A percentile compares a stretch with the other conserved stretches of the same genome.
These are phyloP conservation scores for Ochropacha duplaris DNA, from an alignment of 2,888 invertebrate genomes.

Conservation along the genomic window DNA sequence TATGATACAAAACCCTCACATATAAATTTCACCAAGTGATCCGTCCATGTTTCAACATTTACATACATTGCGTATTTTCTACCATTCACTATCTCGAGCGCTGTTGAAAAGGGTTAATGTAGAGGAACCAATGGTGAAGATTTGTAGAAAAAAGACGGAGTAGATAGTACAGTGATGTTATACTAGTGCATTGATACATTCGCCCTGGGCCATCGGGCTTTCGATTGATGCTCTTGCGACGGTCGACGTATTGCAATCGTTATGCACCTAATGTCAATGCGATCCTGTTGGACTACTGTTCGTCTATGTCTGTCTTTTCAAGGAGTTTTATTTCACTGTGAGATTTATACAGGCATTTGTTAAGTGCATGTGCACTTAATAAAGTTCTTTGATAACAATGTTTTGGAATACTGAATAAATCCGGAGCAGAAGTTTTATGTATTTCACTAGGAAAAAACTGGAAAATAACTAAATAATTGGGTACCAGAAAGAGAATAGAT, in stretches of 20 bases:
- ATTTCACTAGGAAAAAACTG: neutral
- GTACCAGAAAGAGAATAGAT: neutral
- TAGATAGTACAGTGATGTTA: slow-evolving; percentile 15
- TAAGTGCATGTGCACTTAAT: neutral
- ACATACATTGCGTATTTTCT: neutral
- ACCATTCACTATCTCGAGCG: neutral
- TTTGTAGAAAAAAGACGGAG: slow-evolving; percentile 9
- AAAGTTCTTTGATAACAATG: neutral
- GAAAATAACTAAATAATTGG: neutral
- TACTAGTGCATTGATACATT: slow-evolving; percentile 67
- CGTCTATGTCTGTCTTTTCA: slow-evolving; percentile 56
- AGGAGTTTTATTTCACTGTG: slow-evolving; percentile 58
- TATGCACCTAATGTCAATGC: slow-evolving; percentile 77
- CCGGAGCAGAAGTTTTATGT: neutral
- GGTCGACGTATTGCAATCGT: slow-evolving; percentile 76
- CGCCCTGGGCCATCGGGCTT: slow-evolving; percentile 65
- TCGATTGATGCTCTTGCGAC: slow-evolving; percentile 71
- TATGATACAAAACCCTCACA: slow-evolving; percentile 27
- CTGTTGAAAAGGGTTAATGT: slow-evolving; percentile 9
- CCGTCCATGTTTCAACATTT: neutral
- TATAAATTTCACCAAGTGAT: neutral
- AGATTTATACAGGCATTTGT: slow-evolving; percentile 9
- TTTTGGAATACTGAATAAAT: neutral
- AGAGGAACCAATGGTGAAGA: neutral
- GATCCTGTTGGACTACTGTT: slow-evolving; percentile 62